Evolutionary conservation across 1,140 invertebrate genomes (phyloP), one percentile per base, ranked within the genome.

Genomic region (Maconellicoccus hirsutus): DNA sequence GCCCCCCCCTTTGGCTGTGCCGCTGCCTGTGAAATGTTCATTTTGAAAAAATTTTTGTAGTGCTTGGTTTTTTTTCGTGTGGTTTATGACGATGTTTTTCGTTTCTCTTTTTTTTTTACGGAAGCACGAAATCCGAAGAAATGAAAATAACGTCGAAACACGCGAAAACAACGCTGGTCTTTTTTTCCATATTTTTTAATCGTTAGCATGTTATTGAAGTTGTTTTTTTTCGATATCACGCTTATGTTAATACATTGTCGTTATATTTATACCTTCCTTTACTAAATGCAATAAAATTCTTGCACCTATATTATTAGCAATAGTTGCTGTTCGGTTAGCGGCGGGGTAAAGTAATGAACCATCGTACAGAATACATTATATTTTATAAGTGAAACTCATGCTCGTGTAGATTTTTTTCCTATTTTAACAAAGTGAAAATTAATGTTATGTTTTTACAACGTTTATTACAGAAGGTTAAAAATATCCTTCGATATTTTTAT

Each of bases 171-270:
- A 52, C 42, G 42, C 42, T 8, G 42, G 42, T 52, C n/a, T 52
- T 52, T 52, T 52, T 25, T 22, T 66, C 25, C n/a, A 23, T 66
- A 8, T 16, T 14, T 66, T 66, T 66, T 66, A 25, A 66, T 66
- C 25, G 19, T 66, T 66, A 66, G 21, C 61, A 66, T 23, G 61
- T 66, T 66, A 26, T 66, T 26, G 25, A 66, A 66, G 25, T 26
- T 66, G 61, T 66, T 23, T 66, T 66, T 61, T 25, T 66, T 66
- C 25, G 19, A 52, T 66, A 66, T 66, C 61, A 26, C 61, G 61
- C 61, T 66, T 66, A 66, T 66, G 61, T 23, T 66, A 66, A 26
- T 66, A 66, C 61, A 25, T 66, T 66, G 61, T 66, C 61, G 21
- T 66, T 66, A 25, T 66, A 66, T 66, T 26, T 66, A 23, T 66